Evolutionary conservation across 2,113 vertebrate species (phyloP).

Genomic region (Orthonyx spaldingii): DNA sequence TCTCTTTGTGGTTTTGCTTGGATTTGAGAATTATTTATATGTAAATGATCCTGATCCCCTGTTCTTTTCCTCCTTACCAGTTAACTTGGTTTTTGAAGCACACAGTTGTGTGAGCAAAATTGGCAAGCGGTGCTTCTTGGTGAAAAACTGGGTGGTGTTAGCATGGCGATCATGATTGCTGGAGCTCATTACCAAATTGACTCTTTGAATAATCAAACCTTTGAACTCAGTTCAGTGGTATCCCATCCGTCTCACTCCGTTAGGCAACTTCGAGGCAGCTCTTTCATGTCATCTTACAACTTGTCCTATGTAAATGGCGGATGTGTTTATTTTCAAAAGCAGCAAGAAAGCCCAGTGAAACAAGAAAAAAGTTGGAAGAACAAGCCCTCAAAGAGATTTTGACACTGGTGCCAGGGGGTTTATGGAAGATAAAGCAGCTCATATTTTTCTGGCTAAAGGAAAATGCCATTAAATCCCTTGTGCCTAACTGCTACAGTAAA

Average conservation of each 20-base stretch:
- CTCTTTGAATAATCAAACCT: neutral
- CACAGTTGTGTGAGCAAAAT: neutral
- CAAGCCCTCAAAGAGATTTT: neutral
- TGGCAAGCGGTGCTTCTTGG: neutral
- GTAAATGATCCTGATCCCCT: constrained; percentile 20
- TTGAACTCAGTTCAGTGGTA: neutral
- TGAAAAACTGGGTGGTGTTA: neutral
- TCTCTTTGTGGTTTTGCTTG: neutral
- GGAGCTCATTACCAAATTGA: neutral
- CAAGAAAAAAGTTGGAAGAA: neutral
- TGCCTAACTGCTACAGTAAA: neutral
- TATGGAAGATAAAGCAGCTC: neutral
- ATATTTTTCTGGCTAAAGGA: neutral
- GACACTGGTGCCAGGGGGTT: neutral
- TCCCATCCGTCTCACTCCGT: neutral
- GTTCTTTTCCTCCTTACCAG: constrained; percentile 1
- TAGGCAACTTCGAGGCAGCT: neutral
- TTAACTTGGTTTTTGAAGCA: constrained; percentile 20
- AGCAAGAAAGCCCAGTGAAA: neutral
- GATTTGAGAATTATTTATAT: constrained; percentile 40
- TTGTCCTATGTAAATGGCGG: neutral
- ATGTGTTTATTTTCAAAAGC: constrained; percentile 4
- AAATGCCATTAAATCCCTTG: neutral
- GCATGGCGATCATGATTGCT: neutral
- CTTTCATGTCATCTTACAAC: neutral